Evolutionary conservation across 2,797 vertebrate genomes (phyloP).

Genomic region (Lates japonicus): DNA sequence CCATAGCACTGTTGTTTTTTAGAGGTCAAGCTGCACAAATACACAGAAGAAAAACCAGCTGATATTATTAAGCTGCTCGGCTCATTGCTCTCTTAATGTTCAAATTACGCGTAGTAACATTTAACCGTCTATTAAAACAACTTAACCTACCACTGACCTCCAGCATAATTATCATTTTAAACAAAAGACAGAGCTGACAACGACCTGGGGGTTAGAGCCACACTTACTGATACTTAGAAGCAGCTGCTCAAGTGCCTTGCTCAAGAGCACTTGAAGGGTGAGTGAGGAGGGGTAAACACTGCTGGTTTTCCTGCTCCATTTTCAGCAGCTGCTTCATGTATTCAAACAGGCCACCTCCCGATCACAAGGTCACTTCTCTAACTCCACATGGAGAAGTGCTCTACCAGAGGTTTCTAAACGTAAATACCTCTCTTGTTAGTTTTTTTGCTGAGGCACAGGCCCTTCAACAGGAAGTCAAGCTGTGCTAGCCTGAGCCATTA

Average conservation of each 20-base stretch:
- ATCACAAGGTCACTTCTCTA: conserved; percentile 60
- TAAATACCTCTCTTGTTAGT: conserved; percentile 76
- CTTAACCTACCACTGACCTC: neutral
- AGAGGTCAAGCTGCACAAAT: neutral
- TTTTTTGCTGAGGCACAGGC: conserved; percentile 64
- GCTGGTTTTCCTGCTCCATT: conserved; percentile 2
- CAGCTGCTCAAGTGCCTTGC: conserved; percentile 63
- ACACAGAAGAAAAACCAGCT: neutral
- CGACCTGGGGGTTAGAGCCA: neutral
- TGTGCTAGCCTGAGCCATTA: conserved; percentile 70
- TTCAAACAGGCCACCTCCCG: conserved; percentile 54
- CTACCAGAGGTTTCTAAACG: conserved; percentile 40
- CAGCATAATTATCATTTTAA: neutral
- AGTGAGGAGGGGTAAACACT: neutral
- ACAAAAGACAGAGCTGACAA: neutral
- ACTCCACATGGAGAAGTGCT: conserved; percentile 72
- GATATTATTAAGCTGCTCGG: neutral
- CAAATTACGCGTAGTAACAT: neutral
- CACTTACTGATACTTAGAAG: neutral
- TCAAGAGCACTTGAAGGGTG: conserved; percentile 38
- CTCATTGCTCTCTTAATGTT: neutral
- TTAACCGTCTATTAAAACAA: neutral
- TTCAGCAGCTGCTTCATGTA: conserved; percentile 63
- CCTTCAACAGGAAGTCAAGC: conserved; percentile 77
- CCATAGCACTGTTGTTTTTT: neutral